Base-by-base conservation (phyloP, 2,888 invertebrate genomes). In the Vanessa cardui region DNA sequence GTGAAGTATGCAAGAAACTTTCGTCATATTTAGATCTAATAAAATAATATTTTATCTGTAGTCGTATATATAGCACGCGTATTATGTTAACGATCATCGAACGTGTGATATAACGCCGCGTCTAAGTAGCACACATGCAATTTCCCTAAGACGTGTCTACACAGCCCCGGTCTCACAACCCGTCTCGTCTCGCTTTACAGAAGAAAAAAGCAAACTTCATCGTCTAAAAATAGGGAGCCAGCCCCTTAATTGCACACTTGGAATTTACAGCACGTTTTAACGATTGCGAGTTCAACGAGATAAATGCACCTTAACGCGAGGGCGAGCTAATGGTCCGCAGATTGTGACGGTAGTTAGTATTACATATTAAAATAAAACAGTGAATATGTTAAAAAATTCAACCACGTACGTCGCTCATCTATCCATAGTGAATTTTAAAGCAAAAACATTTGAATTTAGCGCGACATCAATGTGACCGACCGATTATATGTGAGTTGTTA, bases 241-340 rank as follows among this genome's bases (percentile, higher is more conserved):
- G 84, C 78, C 76, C 84, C 86, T 87, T 90, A 89, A 89, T 89
- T 84, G 87, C 86, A 82, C 79, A 81, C 83, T 86, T 82, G 89
- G 89, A 86, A 88, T 90, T 88, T 87, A 88, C 87, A 84, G 82
- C 86, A 83, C 83, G 81, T 82, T 84, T 86, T 88, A 88, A 88
- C 87, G 88, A 87, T 83, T 80, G 78, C 77, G 77, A 73, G 78
- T 76, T 74, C 75, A 78, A 76, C 77, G 70, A 80, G 78, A 77
- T 77, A 77, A 77, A 77, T 75, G 76, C 76, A 76, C 67, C 76
- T 76, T 74, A 80, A 79, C 78, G 80, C 78, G 78, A 78, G 81
- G 77, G 80, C 74, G 80, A 79, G 72, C 77, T 77, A 73, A 74
- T 74, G 74, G 67, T 72, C 66, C 58, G 74, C 77, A 73, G 80